phyloP scores from a whole-genome alignment of 2,113 vertebrate species.

The Trichechus manatus region DNA sequence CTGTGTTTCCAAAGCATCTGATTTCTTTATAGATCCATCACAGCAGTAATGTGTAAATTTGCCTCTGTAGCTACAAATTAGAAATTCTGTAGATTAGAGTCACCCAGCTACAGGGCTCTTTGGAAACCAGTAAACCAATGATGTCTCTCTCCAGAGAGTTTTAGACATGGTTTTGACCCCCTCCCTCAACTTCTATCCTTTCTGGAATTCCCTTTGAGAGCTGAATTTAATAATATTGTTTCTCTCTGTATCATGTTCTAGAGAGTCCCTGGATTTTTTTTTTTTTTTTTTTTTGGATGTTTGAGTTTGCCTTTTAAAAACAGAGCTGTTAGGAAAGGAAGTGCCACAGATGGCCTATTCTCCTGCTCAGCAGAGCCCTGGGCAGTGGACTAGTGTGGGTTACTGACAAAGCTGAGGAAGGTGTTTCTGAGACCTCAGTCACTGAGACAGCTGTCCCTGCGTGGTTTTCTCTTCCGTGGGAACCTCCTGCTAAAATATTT shows the following conservation, averaged over 20 bases:
- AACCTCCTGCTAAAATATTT: background rate
- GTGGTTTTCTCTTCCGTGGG: background rate
- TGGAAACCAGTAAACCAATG: background rate
- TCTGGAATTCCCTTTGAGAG: slow-evolving; percentile 38
- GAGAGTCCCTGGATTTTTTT: background rate
- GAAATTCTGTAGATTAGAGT: slow-evolving; percentile 71
- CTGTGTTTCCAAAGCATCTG: slow-evolving; percentile 73
- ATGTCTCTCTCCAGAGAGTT: background rate
- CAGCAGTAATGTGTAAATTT: slow-evolving; percentile 74
- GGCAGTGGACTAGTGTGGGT: too few species aligned
- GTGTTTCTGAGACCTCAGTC: background rate
- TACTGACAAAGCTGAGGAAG: background rate
- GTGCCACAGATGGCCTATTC: background rate
- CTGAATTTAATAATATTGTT: slow-evolving; percentile 27
- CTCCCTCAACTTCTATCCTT: background rate
- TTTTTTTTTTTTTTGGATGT: background rate
- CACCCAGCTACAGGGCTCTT: background rate
- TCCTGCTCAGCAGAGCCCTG: background rate
- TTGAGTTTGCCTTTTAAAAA: slow-evolving; percentile 52
- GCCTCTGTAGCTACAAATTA: slow-evolving; percentile 79
- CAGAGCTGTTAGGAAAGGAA: background rate
- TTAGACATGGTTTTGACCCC: background rate
- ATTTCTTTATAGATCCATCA: slow-evolving; percentile 81
- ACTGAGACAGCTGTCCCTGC: background rate
- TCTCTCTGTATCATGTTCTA: slow-evolving; percentile 6